Base-by-base conservation (phyloP, 2,888 invertebrate species). In the Clunio marinus region DNA sequence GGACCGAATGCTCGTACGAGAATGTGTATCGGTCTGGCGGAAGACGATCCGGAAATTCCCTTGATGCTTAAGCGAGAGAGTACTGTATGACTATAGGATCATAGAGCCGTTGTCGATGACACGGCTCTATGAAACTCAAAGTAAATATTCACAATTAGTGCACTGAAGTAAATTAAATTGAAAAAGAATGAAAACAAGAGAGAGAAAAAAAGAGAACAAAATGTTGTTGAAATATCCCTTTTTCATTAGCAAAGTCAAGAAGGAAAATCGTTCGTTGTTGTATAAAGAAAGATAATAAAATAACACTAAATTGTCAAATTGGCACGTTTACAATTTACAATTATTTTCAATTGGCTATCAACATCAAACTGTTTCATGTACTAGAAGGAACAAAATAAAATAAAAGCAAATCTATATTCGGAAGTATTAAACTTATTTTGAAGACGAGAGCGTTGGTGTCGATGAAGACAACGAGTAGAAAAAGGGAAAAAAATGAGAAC, bases 41-140 rank as follows among this genome's bases (percentile, higher is more conserved):
- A 84, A 72, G 84, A 84, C 72, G 83, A 84, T 74, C 80, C 81
- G 69, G 83, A 84, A 74, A 85, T 86, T 70, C 86, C 86, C 27
- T 80, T 86, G 70, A 84, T 86, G 81, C 78, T 83, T 71, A 84
- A 84, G 73, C 77, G 84, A 58, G 84, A 84, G 72, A 83, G 83
- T 74, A 83, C 83, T 71, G 84, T 84, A 81, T 84, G 84, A 84
- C 83, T 78, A 76, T 79, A 79, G 71, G 75, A 73, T 69, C 77
- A 77, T 75, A 74, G 78, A 77, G 78, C 77, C 73, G 73, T 74
- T 71, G 76, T 77, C 73, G 73, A 74, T 71, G 76, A 77, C 69
- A 77, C 77, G 72, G 75, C 78, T 75, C 78, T 79, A 76, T 79
- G 78, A 79, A 71, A 68, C 58, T 68, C 51, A 3, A 45, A 15